Percentiles rank a stretch among this genome's conserved stretches.
phyloP scores from a whole-genome alignment of 2,113 vertebrate species.

The Piprites chloris region DNA sequence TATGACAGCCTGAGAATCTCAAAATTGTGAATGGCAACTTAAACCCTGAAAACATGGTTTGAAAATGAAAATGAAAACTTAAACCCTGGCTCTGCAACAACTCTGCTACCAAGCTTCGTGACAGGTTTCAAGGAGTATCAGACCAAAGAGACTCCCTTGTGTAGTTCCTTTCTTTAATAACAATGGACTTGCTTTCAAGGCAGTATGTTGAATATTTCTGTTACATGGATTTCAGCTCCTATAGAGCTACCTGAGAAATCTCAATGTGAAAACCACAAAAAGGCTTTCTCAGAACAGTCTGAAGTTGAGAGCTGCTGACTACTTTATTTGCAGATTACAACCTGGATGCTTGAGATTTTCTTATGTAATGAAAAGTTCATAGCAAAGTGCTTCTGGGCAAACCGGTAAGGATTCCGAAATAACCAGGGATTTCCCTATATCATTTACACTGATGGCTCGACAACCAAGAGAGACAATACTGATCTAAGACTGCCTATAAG shows the following conservation, averaged over 20 bases:
- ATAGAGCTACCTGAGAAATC: neutral
- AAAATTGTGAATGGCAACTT: neutral
- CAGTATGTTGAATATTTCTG: neutral
- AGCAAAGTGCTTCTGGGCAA: neutral
- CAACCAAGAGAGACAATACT: conserved; percentile 1
- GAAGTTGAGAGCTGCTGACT: neutral
- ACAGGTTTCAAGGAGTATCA: neutral
- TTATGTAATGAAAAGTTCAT: neutral
- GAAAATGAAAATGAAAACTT: too few species aligned
- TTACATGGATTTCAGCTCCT: neutral
- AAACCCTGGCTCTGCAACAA: neutral
- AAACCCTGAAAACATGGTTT: neutral
- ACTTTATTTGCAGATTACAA: neutral
- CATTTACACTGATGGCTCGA: neutral
- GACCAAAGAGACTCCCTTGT: neutral
- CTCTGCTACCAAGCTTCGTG: neutral
- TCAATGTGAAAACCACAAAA: neutral
- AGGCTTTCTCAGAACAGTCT: neutral
- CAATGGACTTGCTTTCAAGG: neutral
- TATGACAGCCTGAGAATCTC: neutral
- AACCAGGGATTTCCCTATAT: neutral
- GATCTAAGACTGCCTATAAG: conserved; percentile 1
- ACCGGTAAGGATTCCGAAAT: neutral
- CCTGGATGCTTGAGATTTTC: neutral
- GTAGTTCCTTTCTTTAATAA: neutral